A percentile compares a stretch with the other conserved stretches of the same genome.
Evolutionary conservation across 2,797 vertebrate species (phyloP).

Genomic region (Acanthopagrus latus): DNA sequence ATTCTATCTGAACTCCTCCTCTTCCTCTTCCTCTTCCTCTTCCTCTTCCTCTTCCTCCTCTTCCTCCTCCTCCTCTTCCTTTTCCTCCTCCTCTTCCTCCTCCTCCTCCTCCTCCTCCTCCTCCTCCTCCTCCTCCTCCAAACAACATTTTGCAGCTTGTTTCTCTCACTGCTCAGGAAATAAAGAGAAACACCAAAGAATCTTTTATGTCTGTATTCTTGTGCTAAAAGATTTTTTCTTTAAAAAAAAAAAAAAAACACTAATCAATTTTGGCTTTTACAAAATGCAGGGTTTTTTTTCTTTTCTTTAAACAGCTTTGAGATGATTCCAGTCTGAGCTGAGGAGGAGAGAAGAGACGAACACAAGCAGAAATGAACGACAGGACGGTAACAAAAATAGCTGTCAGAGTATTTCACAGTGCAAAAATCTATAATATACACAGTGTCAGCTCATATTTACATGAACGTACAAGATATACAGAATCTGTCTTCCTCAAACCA

Average conservation of each 20-base stretch:
- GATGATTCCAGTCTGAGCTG: slow-evolving; percentile 56
- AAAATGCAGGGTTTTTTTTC: slow-evolving; percentile 43
- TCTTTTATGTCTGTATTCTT: slow-evolving; percentile 59
- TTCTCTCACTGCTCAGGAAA: slow-evolving; percentile 23
- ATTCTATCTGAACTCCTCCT: no score
- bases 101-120: slow-evolving; percentile 14
- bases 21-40: no score
- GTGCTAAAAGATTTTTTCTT: slow-evolving; percentile 42
- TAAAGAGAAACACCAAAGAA: slow-evolving; percentile 48
- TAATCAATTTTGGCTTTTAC: slow-evolving; percentile 62
- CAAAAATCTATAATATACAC: slow-evolving; percentile 67
- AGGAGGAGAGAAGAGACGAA: slow-evolving; percentile 53
- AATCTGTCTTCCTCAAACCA: slow-evolving; percentile 40
- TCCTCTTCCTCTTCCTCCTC: no score
- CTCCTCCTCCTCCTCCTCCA: not conserved
- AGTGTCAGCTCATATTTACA: slow-evolving; percentile 67
- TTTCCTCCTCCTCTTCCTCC: no score
- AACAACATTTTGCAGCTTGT: slow-evolving; percentile 7
- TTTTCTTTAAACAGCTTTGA: slow-evolving; percentile 60
- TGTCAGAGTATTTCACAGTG: slow-evolving; percentile 74
- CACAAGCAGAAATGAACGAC: slow-evolving; percentile 56
- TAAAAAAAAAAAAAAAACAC: slow-evolving; percentile 44
- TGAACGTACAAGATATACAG: slow-evolving; percentile 69
- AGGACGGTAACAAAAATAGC: slow-evolving; percentile 63
- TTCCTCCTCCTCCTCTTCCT: no score